Evolutionary conservation across 2,797 vertebrate species (phyloP).

Genomic region (Numenius phaeopus): DNA sequence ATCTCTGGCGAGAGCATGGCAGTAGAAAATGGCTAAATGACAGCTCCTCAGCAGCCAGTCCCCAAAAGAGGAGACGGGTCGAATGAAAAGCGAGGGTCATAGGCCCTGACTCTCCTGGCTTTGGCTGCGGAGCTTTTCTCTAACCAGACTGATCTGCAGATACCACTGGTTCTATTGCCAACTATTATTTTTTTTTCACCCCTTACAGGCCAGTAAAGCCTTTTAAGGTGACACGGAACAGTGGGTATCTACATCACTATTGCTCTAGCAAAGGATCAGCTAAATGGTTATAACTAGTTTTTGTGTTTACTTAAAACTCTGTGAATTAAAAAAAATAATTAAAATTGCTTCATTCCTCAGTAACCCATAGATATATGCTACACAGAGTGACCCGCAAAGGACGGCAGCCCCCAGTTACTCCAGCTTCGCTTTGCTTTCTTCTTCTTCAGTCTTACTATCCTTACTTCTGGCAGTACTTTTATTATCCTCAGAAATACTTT

Average conservation of each 20-base stretch:
- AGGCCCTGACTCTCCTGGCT: not conserved
- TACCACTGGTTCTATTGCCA: not conserved
- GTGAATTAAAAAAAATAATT: not conserved
- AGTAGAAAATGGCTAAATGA: not conserved
- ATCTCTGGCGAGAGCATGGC: not conserved
- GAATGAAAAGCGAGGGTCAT: not conserved
- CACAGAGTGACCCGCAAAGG: not conserved
- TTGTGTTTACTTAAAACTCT: not conserved
- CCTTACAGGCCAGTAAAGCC: not conserved
- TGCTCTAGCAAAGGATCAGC: not conserved
- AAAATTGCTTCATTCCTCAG: not conserved
- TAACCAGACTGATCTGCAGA: not conserved
- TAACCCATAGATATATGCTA: not conserved
- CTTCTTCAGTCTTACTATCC: not conserved
- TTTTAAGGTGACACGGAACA: not conserved
- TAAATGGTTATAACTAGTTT: not conserved
- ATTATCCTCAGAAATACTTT: not conserved
- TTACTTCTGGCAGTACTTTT: not conserved
- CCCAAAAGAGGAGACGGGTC: rapidly evolving
- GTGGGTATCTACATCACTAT: not conserved
- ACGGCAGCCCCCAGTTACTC: not conserved
- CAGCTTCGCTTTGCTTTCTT: not conserved
- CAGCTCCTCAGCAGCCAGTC: not conserved
- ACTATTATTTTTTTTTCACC: not conserved
- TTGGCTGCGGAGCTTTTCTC: not conserved